Evolutionary conservation across 2,113 vertebrate genomes (phyloP), one percentile per base, ranked within the genome.

Genomic region (Stegastes partitus): DNA sequence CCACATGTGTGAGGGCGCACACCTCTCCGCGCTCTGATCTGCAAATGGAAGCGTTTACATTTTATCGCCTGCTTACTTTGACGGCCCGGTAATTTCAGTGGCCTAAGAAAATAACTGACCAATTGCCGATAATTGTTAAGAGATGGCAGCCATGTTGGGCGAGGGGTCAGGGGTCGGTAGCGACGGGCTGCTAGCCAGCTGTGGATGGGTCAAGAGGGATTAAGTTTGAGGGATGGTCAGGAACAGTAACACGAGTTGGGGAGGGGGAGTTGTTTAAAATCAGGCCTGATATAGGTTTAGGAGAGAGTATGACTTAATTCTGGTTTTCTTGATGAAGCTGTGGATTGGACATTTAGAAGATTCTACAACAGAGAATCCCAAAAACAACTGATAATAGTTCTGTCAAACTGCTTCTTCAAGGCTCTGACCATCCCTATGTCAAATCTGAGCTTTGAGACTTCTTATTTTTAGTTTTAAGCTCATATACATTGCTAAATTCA

Each of bases 121-220:
- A 96, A 97, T 96, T 96, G 94, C 89, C 72, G 91, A 95, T 96
- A 96, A 97, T 96, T 96, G 94, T 90, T 54, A 53, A 64, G 79
- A 89, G 72, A 90, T 91, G 92, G 91, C 93, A 93, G 87, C 91
- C 88, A n/a, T 72, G 55, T 89, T 91, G 91, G 81, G 61, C 56
- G 26, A 83, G 19, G 87, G 95, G 95, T 94, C 82, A 93, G 77
- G 93, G 95, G 95, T 93, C 81, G 74, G 8, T 19, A 67, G 9
- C 31, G 55, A 81, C 57, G 51, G 93, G 92, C 93, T 94, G 92
- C 77, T 85, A 92, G 87, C 94, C 96, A 96, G 95, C 95, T 97
- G 95, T 92, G 92, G 55, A 85, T 57, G 87, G 94, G 94, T 96
- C 95, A 93, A 84, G 77, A 92, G 81, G 85, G 81, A 87, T 89